Evolutionary conservation across 1,140 invertebrate genomes (phyloP), one percentile per base, ranked within the genome.

Genomic region (Littorina saxatilis): DNA sequence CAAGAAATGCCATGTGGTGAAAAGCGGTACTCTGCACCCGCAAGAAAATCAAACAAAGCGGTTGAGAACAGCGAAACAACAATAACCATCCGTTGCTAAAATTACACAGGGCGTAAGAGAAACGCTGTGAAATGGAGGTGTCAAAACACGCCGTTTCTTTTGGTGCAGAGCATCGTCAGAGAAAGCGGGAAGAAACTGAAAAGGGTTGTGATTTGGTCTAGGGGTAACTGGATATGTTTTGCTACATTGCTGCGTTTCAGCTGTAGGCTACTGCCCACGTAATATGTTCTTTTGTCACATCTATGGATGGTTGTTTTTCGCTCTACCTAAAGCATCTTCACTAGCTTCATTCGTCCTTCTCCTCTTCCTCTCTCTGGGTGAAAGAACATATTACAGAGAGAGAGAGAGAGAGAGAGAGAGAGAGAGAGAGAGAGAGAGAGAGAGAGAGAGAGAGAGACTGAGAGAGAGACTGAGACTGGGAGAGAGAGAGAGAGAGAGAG

Each of bases 381-480:
- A 52, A 52, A 52, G 47, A 15, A 52, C 23, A 15, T 11, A 52
- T 20, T 52, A 15, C 0, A 20, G 0, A 58, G 55, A 7, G 23
- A 58, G 23, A 11, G 7, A 23, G 7, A 58, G 23, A 23, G 39
- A 43, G 39, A n/a, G 39, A 72, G 68, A n/a, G 39, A n/a, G 23
- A 32, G 39, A 11, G 39, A 72, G 68, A 72, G 23, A 32, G 29
- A 72, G 7, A 72, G 68, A 43, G 39, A 72, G 68, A 70, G 68
- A 70, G 63, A 68, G 63, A 35, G 35, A 35, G 39, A 40, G 39
- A 40, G 39, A 40, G 17, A 40, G 68, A 40, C 9, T 23, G 68
- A 70, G 0, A 70, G 68, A 70, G 23, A 70, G 68, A 40, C 3
- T 29, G 3, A n/a, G n/a, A n/a, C n/a, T n/a, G n/a, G n/a, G n/a